These are phyloP conservation scores for Zeus faber DNA, from an alignment of 2,113 vertebrate species.

Conservation along the genomic window DNA sequence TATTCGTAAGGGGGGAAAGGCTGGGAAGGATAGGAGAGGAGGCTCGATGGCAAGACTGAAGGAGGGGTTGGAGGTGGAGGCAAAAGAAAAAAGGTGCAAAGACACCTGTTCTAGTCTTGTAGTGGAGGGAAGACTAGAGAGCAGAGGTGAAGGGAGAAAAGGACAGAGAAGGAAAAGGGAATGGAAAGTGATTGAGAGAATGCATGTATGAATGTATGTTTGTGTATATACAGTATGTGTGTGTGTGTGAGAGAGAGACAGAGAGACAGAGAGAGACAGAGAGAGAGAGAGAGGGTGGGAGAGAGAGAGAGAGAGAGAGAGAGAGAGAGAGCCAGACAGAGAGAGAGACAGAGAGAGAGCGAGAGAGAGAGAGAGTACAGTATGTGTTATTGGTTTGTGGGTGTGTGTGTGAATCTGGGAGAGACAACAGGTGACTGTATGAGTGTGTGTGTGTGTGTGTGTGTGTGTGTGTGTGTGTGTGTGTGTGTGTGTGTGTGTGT, in stretches of 20 bases:
- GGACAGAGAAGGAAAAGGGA: background rate
- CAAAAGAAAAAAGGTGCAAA: background rate
- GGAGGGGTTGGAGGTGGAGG: background rate
- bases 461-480: conserved; percentile 10
- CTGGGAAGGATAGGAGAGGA: background rate
- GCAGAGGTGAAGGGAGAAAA: background rate
- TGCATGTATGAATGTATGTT: background rate
- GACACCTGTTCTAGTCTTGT: no score
- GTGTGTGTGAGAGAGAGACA: background rate
- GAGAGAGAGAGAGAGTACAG: no score
- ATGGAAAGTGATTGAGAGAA: background rate
- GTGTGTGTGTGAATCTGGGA: conserved; percentile 2
- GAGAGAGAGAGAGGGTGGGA: no score
- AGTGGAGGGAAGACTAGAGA: background rate
- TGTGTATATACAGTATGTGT: no score
- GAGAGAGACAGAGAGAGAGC: background rate
- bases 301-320: background rate
- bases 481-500: conserved; percentile 19
- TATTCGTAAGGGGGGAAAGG: background rate
- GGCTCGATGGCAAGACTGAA: background rate
- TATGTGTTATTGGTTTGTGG: background rate
- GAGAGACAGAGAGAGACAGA: conserved; percentile 2
- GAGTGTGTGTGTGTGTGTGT: conserved; percentile 15
- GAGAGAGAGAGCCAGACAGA: background rate
- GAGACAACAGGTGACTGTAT: background rate